Evolutionary conservation across 2,113 vertebrate genomes (phyloP), one percentile per base, ranked within the genome.

Genomic region (Dryoscopus gambensis): DNA sequence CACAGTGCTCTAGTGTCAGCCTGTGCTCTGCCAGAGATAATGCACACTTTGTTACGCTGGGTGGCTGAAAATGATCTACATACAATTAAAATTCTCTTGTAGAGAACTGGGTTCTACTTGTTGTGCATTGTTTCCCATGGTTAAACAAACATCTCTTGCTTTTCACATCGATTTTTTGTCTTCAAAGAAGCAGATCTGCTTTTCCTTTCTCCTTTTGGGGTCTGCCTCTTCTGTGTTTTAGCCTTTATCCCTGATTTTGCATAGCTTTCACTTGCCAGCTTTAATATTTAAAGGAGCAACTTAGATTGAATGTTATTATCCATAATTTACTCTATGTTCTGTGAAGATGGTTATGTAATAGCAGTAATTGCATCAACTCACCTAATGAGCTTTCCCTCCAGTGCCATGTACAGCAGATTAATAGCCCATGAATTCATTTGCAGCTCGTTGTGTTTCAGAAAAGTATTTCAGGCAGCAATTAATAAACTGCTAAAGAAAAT

Each of bases 351-450:
- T 97, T 98, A 95, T 98, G 84, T 97, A 97, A 98, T 95, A 97
- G 92, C 95, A 95, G 80, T 94, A 97, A 98, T 97, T 96, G 95
- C 96, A 97, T 97, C 97, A 97, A 88, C 87, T 85, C 94, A 83
- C 87, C 95, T 96, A 97, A 97, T 97, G 95, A 97, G 96, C 96
- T 96, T 98, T 96, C 95, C 95, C 96, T 97, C 94, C 79, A 87
- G 95, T 97, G 96, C 96, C 94, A 89, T 96, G 96, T 97, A 97
- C 94, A 92, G 96, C 96, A 97, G 92, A 97, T 97, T 97, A 98
- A 97, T 97, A 98, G 97, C 94, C 96, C 95, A 60, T 93, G 97
- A 95, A 97, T 97, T 97, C 95, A 95, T 97, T 97, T 97, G 96
- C 95, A 97, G 95, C 93, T 95, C 93, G 76, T 96, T 97, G 95